phyloP scores from a whole-genome alignment of 1,140 invertebrate species.

The Apolygus lucorum region DNA sequence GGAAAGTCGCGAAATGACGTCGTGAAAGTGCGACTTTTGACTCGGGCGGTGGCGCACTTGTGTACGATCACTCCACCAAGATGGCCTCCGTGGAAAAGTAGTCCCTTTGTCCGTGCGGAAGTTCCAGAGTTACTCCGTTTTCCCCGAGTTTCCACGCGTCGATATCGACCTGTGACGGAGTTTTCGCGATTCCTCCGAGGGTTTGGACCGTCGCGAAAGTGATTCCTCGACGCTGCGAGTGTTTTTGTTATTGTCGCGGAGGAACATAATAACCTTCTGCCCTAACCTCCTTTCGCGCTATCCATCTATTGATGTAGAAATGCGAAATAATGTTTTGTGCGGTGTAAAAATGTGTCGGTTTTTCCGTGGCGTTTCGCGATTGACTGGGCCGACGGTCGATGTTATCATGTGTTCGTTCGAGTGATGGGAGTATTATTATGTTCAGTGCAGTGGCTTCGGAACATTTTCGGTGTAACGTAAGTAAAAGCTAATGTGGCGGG shows the following conservation, averaged over 20 bases:
- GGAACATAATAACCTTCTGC: constrained; percentile 35
- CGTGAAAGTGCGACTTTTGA: neutral
- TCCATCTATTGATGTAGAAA: constrained; percentile 34
- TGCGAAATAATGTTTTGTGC: constrained; percentile 35
- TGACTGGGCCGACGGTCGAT: constrained; percentile 26
- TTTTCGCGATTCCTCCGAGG: neutral
- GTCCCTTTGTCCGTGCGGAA: constrained; percentile 1
- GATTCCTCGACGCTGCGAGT: neutral
- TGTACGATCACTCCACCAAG: constrained; percentile 25
- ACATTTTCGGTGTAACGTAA: constrained; percentile 37
- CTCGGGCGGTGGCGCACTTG: constrained; percentile 22
- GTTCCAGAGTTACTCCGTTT: neutral
- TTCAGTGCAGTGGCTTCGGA: constrained; percentile 36
- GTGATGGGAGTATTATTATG: constrained; percentile 38
- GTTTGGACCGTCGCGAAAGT: too few relatives aligned
- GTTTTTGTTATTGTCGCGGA: constrained; percentile 34
- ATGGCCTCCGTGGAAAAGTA: constrained; percentile 26
- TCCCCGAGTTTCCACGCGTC: neutral
- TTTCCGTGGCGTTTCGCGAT: constrained; percentile 27
- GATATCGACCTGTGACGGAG: neutral
- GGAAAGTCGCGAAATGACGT: neutral
- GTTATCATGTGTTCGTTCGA: constrained; percentile 30
- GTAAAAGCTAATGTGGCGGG: constrained; percentile 37
- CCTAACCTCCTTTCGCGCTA: constrained; percentile 37
- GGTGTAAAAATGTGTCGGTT: constrained; percentile 32